Evolutionary conservation across 1,140 invertebrate species (phyloP).

Genomic region (Drosophila saltans): DNA sequence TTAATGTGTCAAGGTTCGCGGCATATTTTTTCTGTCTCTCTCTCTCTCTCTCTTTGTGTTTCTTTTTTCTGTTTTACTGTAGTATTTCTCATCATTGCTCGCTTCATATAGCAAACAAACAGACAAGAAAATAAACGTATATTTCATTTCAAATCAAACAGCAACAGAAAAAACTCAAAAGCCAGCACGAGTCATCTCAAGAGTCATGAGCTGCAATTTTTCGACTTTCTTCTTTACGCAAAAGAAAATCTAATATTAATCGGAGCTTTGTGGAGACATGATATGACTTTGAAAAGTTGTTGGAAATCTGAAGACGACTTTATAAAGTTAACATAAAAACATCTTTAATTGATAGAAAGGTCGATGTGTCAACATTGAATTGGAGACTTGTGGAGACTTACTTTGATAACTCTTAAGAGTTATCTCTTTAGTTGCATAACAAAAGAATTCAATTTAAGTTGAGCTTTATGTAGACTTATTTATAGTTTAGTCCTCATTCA

Average conservation of each 20-base stretch:
- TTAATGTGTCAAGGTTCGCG: constrained; percentile 81
- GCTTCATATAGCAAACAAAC: constrained; percentile 3
- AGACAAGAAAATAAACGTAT: neutral
- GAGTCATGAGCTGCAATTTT: constrained; percentile 1
- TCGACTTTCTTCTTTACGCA: neutral
- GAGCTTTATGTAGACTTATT: neutral
- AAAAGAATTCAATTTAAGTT: neutral
- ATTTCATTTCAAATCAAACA: constrained; percentile 9
- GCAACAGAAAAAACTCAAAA: neutral
- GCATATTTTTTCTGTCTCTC: constrained; percentile 63
- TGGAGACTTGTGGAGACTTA: neutral
- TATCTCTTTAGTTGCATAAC: too few relatives aligned
- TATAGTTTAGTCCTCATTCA: neutral
- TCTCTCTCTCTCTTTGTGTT: constrained; percentile 12
- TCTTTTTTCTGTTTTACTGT: constrained; percentile 2
- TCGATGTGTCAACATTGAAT: neutral
- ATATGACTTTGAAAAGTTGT: constrained; percentile 9
- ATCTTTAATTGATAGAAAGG: constrained; percentile 3
- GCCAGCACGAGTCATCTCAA: neutral
- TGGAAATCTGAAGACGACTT: neutral
- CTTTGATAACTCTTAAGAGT: too few relatives aligned
- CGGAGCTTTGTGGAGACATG: constrained; percentile 3
- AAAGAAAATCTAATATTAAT: constrained; percentile 2
- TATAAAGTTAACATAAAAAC: neutral
- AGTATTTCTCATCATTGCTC: constrained; percentile 12